These are phyloP conservation scores for Dendrocincla tyrannina DNA, from an alignment of 2,797 vertebrate species.

Conservation along the genomic window DNA sequence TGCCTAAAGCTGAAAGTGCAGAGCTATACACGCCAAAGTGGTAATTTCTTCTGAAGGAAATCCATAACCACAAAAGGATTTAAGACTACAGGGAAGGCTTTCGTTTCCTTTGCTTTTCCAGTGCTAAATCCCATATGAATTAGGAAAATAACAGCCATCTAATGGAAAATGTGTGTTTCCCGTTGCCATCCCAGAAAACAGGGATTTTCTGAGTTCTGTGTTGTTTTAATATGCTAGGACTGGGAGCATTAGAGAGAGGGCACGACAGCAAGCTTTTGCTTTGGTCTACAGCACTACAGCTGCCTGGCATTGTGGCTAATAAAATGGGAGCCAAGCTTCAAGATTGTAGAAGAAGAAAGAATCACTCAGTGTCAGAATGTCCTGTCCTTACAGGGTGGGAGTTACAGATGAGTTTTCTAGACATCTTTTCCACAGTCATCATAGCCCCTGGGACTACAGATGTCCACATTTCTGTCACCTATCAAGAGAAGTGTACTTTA, in stretches of 20 bases:
- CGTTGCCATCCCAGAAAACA: neutral
- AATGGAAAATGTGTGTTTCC: neutral
- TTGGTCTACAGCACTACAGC: neutral
- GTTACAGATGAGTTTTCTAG: neutral
- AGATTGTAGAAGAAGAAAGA: neutral
- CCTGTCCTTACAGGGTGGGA: accelerated
- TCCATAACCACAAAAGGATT: neutral
- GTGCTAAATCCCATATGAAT: neutral
- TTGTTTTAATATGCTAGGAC: neutral
- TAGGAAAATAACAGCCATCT: neutral
- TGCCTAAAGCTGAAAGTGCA: neutral
- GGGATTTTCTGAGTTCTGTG: neutral
- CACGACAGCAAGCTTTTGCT: neutral
- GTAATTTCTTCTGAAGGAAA: neutral
- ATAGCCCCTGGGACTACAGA: neutral
- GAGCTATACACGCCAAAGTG: neutral
- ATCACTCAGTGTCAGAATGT: neutral
- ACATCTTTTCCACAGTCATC: neutral
- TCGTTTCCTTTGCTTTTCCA: neutral
- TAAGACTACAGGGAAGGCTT: neutral
- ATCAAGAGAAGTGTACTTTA: neutral
- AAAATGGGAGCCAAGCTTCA: neutral
- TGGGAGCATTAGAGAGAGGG: neutral
- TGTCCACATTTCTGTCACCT: neutral
- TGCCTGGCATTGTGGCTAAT: neutral